Evolutionary conservation across 2,888 invertebrate genomes (phyloP).

Genomic region (Villa cingulata): DNA sequence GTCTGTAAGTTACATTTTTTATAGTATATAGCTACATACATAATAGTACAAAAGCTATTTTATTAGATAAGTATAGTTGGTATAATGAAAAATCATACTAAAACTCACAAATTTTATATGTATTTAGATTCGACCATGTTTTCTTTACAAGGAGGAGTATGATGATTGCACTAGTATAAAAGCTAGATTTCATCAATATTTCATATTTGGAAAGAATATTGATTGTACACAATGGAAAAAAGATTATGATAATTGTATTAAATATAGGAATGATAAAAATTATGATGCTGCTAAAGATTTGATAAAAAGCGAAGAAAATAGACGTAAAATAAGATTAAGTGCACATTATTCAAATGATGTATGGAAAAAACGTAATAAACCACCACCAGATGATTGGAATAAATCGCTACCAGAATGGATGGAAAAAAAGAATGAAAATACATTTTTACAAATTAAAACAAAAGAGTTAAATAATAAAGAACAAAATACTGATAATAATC

Average conservation of each 20-base stretch:
- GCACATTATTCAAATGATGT: slow-evolving; percentile 60
- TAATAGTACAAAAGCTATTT: too few species aligned
- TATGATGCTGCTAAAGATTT: slow-evolving; percentile 48
- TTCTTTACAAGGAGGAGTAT: slow-evolving; percentile 70
- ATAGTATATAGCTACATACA: too few species aligned
- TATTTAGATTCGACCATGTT: slow-evolving; percentile 63
- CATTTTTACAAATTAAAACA: slow-evolving; percentile 51
- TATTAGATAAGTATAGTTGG: too few species aligned
- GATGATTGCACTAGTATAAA: slow-evolving; percentile 61
- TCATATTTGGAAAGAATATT: slow-evolving; percentile 54
- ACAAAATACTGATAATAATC: background rate
- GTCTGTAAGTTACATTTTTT: too few species aligned
- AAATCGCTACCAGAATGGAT: slow-evolving; percentile 67
- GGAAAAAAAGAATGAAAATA: slow-evolving; percentile 48
- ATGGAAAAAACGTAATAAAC: slow-evolving; percentile 61
- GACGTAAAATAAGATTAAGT: slow-evolving; percentile 47
- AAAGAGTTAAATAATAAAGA: slow-evolving; percentile 37
- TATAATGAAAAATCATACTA: too few species aligned
- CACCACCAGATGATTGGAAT: slow-evolving; percentile 76
- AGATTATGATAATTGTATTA: slow-evolving; percentile 60
- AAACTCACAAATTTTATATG: too few species aligned
- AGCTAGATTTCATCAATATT: slow-evolving; percentile 75
- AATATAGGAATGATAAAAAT: slow-evolving; percentile 48
- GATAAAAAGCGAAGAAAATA: slow-evolving; percentile 54
- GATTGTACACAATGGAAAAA: slow-evolving; percentile 71